phyloP scores from a whole-genome alignment of 2,888 invertebrate species.

The Agapetus fuscipes region DNA sequence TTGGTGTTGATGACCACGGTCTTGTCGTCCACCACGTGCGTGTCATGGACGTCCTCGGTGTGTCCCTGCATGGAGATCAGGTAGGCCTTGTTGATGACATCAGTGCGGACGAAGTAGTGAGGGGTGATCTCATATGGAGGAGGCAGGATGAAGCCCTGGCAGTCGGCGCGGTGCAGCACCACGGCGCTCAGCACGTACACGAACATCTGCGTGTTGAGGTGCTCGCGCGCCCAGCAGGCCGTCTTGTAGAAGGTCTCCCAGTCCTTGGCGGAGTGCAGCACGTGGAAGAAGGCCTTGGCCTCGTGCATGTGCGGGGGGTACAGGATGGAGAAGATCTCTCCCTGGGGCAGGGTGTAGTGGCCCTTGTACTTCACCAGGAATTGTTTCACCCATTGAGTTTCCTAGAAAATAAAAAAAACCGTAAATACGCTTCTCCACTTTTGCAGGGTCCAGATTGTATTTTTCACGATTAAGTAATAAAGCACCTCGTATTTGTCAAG shows the following conservation, averaged over 20 bases:
- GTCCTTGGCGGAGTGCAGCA: slow-evolving; percentile 60
- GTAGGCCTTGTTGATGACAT: slow-evolving; percentile 57
- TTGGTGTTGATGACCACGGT: slow-evolving; percentile 52
- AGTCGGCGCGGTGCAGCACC: slow-evolving; percentile 52
- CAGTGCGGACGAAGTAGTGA: slow-evolving; percentile 57
- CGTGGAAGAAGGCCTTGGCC: slow-evolving; percentile 53
- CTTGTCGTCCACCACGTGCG: slow-evolving; percentile 34
- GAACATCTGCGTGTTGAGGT: slow-evolving; percentile 61
- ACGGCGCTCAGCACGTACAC: slow-evolving; percentile 54
- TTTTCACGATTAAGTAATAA: too few relatives aligned
- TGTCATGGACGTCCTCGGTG: slow-evolving; percentile 29
- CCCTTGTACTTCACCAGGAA: slow-evolving; percentile 45
- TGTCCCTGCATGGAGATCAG: slow-evolving; percentile 44
- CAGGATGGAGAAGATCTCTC: slow-evolving; percentile 48
- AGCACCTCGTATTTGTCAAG: slow-evolving; percentile 40
- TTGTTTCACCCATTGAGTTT: slow-evolving; percentile 43
- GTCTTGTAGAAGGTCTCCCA: slow-evolving; percentile 60
- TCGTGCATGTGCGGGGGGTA: slow-evolving; percentile 50
- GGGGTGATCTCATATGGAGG: slow-evolving; percentile 66
- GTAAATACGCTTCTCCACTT: slow-evolving; percentile 8
- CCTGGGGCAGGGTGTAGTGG: slow-evolving; percentile 46
- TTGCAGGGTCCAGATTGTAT: too few relatives aligned
- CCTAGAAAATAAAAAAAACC: slow-evolving; percentile 30
- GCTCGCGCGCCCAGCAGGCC: slow-evolving; percentile 56
- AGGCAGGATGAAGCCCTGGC: slow-evolving; percentile 55